Evolutionary conservation across 1,140 invertebrate genomes (phyloP), one percentile per base, ranked within the genome.

Genomic region (Drosophila obscura): DNA sequence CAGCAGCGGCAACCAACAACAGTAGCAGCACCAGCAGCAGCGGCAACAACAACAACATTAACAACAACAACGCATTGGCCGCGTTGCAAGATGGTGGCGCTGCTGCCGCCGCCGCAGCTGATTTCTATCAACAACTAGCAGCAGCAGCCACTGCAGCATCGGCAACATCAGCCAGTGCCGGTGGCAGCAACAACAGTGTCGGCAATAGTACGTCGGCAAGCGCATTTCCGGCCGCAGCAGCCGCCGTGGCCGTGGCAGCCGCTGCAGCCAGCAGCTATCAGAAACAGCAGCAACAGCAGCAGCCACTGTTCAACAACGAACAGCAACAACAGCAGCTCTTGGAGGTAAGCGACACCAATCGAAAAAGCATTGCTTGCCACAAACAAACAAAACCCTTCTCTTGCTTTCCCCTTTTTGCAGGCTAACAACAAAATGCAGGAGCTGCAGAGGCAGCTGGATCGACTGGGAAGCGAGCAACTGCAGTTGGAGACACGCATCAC

Each of bases 401-500:
- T 35, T 16, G 9, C 31, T 39, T 39, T 9, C 22, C 7, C 15
- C 44, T 9, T 22, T 11, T 31, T 15, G 7, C 49, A 91, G 90
- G 90, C 90, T 91, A 91, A 89, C 73, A 83, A 51, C 91, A 92
- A 90, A 78, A 91, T 92, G 90, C 91, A 92, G 73, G 91, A 92
- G 59, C 64, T 92, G 63, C 89, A 88, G 50, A 67, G 55, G 43
- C 90, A 92, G 64, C 64, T 92, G 56, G 91, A 92, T 48, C 71
- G 87, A 60, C 84, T 94, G 87, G 91, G 91, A 28, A 92, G 91
- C 49, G 94, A 94, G 64, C 94, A 94, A 69, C 80, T 84, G 35
- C 91, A 90, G 50, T 82, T 94, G 69, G 93, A 94, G 80, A 87
- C 93, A 68, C 92, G 93, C 72, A 90, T 94, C 52, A 89, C 82